Conservation (phyloP, 2,113 vertebrate species). For the Eleginops maclovinus region DNA sequence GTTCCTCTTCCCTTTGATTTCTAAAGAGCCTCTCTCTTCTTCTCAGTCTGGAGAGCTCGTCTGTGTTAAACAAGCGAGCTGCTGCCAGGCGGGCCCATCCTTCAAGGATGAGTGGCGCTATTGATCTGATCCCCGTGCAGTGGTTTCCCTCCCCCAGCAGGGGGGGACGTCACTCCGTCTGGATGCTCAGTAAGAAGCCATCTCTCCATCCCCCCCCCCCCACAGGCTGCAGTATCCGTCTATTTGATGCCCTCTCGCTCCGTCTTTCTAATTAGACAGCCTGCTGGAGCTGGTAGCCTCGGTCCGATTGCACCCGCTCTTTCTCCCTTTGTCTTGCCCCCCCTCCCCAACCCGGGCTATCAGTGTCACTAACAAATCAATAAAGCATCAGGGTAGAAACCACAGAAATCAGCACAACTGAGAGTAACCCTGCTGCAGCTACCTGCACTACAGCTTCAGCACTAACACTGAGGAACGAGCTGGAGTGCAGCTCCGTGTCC, state of each 20-base stretch:
- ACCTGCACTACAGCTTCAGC: slow-evolving; percentile 35
- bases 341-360: slow-evolving; percentile 57
- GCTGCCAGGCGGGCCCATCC: slow-evolving; percentile 55
- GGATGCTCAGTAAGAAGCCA: neutral
- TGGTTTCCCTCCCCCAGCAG: slow-evolving; percentile 65
- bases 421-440: slow-evolving; percentile 41
- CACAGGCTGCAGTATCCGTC: slow-evolving; percentile 51
- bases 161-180: slow-evolving; percentile 69
- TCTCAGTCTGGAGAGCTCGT: slow-evolving; percentile 54
- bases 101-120: slow-evolving; percentile 59
- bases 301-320: slow-evolving; percentile 27
- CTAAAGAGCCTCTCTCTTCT: slow-evolving; percentile 45
- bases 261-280: slow-evolving; percentile 65
- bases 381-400: slow-evolving; percentile 63
- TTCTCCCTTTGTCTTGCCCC: slow-evolving; percentile 23
- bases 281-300: slow-evolving; percentile 49
- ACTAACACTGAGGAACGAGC: slow-evolving; percentile 20
- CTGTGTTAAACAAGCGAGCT: slow-evolving; percentile 58
- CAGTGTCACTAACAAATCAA: slow-evolving; percentile 68
- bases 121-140: slow-evolving; percentile 57
- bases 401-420: slow-evolving; percentile 69
- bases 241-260: slow-evolving; percentile 36
- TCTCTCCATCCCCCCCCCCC: slow-evolving; percentile 19
- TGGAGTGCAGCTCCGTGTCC: neutral
- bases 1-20: slow-evolving; percentile 57